Evolutionary conservation across 2,888 invertebrate genomes (phyloP), one percentile per base, ranked within the genome.

Genomic region (Ypsolopha sequella): DNA sequence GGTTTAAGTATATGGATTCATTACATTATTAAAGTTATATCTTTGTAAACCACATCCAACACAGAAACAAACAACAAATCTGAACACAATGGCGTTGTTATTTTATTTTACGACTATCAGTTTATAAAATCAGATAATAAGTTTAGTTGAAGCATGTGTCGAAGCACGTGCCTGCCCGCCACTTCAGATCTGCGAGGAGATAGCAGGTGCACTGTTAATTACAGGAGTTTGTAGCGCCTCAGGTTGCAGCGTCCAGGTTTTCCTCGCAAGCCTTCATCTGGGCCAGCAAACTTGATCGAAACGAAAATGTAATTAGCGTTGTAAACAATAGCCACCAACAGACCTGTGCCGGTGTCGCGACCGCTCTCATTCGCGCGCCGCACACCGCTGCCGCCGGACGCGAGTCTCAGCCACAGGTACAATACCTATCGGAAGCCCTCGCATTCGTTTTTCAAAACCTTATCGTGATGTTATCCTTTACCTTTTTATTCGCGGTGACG

Each of bases 221-320:
- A 24, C 24, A 24, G 24, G 24, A 4, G 24, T 2, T 4, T 24
- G 2, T 24, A 24, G 24, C 24, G 24, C 24, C 2, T 3, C 2
- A 4, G 2, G 2, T 2, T 4, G 4, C 2, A 24, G n/a, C 33
- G 46, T 62, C 67, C 71, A 80, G 79, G 78, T 81, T 81, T 81
- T 80, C 80, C 80, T 72, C 68, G 65, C 54, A 61, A 81, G 76
- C 80, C 81, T 84, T 76, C 78, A 72, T 1, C 49, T 36, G 24
- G 43, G 73, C 73, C 75, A 68, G 77, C 68, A 74, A 82, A 80
- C 75, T 76, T 78, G 76, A 81, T 80, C 79, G 76, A 70, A 77
- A 74, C 68, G 72, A 77, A 81, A 82, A 77, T 74, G 75, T 80
- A 79, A 81, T 84, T 79, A 79, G 73, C 70, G 77, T 67, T 68